Evolutionary conservation across 92 coral and sea anemone genomes (phyloP).

Genomic region (Desmophyllum pertusum): DNA sequence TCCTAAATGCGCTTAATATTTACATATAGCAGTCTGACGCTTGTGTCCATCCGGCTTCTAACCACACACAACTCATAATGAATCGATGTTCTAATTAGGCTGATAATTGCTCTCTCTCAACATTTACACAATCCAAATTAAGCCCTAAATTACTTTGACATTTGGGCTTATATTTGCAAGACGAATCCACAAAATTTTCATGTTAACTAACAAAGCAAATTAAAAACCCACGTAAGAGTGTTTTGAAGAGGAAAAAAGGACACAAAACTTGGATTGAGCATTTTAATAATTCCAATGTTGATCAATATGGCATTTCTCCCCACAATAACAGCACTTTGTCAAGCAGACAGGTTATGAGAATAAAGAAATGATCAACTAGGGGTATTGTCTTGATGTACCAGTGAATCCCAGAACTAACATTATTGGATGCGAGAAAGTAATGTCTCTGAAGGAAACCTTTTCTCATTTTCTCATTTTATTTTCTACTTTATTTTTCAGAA

Average conservation of each 20-base stretch:
- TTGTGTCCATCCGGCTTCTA: not conserved
- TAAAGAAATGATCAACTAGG: not conserved
- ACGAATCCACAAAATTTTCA: not conserved
- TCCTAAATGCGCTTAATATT: constrained; percentile 14
- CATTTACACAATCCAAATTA: constrained; percentile 27
- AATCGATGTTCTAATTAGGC: not conserved
- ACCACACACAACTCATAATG: not conserved
- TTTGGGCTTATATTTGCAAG: not conserved
- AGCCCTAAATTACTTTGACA: not conserved
- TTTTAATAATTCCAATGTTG: too few relatives aligned
- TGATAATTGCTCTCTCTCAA: not conserved
- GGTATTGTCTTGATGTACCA: not conserved
- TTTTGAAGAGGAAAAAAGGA: not conserved
- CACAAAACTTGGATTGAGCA: not conserved
- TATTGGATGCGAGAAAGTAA: not conserved
- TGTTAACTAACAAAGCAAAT: not conserved
- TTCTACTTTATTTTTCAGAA: not conserved
- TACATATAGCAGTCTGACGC: not conserved
- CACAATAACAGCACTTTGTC: not conserved
- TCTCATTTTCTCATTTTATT: not conserved
- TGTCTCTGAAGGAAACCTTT: not conserved
- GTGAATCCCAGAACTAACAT: not conserved
- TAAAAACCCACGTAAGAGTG: not conserved
- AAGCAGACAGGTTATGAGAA: not conserved
- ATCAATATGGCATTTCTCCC: not conserved